These are phyloP conservation scores for Heterotis niloticus DNA, from an alignment of 2,113 vertebrate species.

Conservation along the genomic window DNA sequence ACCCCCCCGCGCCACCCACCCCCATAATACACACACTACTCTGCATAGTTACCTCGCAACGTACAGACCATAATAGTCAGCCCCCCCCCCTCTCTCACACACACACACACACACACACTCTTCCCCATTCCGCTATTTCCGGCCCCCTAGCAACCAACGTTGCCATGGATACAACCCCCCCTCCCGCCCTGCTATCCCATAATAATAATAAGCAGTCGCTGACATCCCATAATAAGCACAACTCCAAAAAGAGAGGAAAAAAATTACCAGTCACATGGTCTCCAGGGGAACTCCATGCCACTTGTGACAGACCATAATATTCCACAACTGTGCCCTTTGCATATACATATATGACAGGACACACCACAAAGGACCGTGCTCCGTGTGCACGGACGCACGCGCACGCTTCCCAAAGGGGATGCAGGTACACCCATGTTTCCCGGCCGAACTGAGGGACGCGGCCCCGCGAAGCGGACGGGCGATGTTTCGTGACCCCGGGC, in stretches of 20 bases:
- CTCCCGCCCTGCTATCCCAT: slow-evolving; percentile 62
- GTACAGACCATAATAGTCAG: slow-evolving; percentile 77
- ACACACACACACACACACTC: too few species aligned
- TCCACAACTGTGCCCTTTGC: slow-evolving; percentile 55
- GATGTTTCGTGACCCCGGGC: too few species aligned
- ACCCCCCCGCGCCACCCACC: slow-evolving; percentile 50
- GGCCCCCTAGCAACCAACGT: slow-evolving; percentile 70
- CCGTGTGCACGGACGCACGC: slow-evolving; percentile 4
- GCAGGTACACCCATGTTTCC: too few species aligned
- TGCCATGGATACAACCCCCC: slow-evolving; percentile 65
- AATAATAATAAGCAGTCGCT: slow-evolving; percentile 61
- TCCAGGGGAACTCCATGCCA: slow-evolving; percentile 60
- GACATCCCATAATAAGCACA: slow-evolving; percentile 76
- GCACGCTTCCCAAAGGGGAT: too few species aligned
- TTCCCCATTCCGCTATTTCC: slow-evolving; percentile 65
- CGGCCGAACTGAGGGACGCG: too few species aligned
- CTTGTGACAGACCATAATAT: slow-evolving; percentile 71
- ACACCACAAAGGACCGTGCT: slow-evolving; percentile 40
- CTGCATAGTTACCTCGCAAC: slow-evolving; percentile 78
- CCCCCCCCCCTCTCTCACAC: slow-evolving; percentile 57
- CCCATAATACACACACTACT: slow-evolving; percentile 65
- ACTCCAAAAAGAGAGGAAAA: slow-evolving; percentile 66
- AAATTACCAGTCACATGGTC: slow-evolving; percentile 58
- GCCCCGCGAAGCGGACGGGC: too few species aligned
- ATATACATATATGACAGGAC: slow-evolving; percentile 40